phyloP scores from a whole-genome alignment of 2,888 invertebrate species.

The Neoitamus cyanurus region DNA sequence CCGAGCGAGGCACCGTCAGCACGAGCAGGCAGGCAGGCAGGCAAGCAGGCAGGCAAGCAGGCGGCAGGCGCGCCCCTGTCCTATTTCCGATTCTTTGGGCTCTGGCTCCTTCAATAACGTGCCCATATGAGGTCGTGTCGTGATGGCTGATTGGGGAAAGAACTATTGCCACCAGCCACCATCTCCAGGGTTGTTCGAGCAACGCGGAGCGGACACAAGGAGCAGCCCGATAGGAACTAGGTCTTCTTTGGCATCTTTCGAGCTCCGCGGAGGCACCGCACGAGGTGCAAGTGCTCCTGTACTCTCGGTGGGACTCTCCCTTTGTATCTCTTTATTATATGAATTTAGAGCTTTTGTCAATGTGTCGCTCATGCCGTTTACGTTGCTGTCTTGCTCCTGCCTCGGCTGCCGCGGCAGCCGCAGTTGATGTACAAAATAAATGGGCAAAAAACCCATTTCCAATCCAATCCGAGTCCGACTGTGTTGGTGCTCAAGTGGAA shows the following conservation, averaged over 20 bases:
- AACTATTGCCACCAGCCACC: background rate
- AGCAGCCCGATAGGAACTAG: constrained; percentile 3
- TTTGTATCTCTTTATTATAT: constrained; percentile 44
- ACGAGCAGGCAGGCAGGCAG: background rate
- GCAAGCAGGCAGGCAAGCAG: background rate
- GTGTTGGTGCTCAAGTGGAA: constrained; percentile 43
- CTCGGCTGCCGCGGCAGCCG: background rate
- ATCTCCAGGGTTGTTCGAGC: background rate
- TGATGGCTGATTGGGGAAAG: constrained; percentile 32
- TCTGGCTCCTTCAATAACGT: constrained; percentile 24
- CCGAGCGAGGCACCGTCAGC: background rate
- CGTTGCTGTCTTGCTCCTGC: constrained; percentile 42
- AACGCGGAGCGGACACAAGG: background rate
- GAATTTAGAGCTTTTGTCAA: constrained; percentile 39
- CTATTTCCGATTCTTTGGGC: constrained; percentile 37
- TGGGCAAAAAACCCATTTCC: constrained; percentile 37
- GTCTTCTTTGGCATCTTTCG: constrained; percentile 21
- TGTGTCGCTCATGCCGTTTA: constrained; percentile 20
- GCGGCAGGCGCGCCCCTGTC: constrained; percentile 29
- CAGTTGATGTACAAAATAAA: constrained; percentile 10
- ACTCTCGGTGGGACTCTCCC: constrained; percentile 28
- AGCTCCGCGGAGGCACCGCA: background rate
- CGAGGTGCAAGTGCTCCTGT: constrained; percentile 4
- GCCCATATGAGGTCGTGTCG: constrained; percentile 4
- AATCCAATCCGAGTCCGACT: background rate